Conservation (phyloP, 53 echinoderm and acorn worm species). For the Holothuria leucospilota region DNA sequence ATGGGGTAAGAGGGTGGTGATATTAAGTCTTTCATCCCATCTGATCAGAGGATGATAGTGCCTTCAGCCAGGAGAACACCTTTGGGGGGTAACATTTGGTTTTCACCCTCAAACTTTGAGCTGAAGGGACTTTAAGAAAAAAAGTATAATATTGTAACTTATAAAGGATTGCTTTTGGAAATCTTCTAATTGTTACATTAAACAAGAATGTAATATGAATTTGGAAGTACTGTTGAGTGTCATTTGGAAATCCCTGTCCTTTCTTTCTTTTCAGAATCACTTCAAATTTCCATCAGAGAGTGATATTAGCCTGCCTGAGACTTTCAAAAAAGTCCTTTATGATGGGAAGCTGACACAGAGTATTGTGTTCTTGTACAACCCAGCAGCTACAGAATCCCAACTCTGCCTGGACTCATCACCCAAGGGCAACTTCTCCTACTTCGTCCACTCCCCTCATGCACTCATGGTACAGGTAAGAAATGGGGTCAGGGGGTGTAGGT, state of each 20-base stretch:
- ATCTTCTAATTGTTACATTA: background rate
- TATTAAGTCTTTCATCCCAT: too few relatives aligned
- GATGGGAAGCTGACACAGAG: slow-evolving; percentile 95
- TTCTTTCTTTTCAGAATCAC: slow-evolving; percentile 73
- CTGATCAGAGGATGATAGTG: too few relatives aligned
- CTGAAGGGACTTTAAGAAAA: too few relatives aligned
- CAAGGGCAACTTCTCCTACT: slow-evolving; percentile 96
- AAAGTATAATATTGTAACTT: too few relatives aligned
- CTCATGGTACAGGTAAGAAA: slow-evolving; percentile 96
- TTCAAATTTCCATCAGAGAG: slow-evolving; percentile 99
- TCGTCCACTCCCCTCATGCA: slow-evolving; percentile 99
- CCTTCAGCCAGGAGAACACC: too few relatives aligned
- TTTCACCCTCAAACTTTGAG: too few relatives aligned
- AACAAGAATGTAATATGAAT: background rate
- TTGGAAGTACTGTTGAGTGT: too few relatives aligned
- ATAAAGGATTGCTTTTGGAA: too few relatives aligned
- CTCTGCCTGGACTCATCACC: slow-evolving; percentile 96
- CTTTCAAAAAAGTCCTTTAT: slow-evolving; percentile 94
- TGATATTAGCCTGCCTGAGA: slow-evolving; percentile 91
- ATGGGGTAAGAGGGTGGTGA: too few relatives aligned
- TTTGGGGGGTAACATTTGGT: too few relatives aligned
- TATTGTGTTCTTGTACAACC: slow-evolving; percentile 99
- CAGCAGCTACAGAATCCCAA: slow-evolving; percentile 90
- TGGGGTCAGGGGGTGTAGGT: too few relatives aligned
- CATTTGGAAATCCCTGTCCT: background rate